Evolutionary conservation across 2,113 vertebrate species (phyloP).

Genomic region (Procavia capensis): DNA sequence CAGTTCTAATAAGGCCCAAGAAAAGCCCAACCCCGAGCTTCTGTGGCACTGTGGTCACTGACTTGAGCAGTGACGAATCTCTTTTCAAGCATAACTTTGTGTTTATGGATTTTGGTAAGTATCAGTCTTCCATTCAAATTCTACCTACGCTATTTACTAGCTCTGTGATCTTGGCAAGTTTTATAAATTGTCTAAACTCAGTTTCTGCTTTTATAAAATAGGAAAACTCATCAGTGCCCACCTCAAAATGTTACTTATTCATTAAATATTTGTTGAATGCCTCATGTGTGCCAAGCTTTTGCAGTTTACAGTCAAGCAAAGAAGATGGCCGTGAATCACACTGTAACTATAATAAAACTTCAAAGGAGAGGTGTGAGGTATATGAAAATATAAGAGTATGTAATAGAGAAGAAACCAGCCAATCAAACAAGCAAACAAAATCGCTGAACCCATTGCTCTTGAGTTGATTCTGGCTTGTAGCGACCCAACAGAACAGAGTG

Average conservation of each 20-base stretch:
- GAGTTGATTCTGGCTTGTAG: too few species aligned
- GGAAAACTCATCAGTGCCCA: background rate
- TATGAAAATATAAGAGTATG: background rate
- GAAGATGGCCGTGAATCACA: background rate
- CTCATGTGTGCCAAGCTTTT: background rate
- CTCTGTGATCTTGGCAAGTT: background rate
- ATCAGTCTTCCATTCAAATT: background rate
- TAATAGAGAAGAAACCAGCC: background rate
- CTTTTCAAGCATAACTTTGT: background rate
- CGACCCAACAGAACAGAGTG: too few species aligned
- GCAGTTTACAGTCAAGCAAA: background rate
- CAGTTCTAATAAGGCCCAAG: conserved; percentile 32
- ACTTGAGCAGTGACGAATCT: background rate
- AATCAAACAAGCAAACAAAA: too few species aligned
- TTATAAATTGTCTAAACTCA: background rate
- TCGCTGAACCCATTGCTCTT: too few species aligned
- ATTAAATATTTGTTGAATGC: background rate
- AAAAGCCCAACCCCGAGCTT: background rate
- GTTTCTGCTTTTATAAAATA: background rate
- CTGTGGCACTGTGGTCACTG: background rate
- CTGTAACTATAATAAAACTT: background rate
- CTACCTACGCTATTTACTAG: background rate
- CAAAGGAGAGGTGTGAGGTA: background rate
- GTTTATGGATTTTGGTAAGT: background rate
- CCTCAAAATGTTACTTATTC: background rate